These are phyloP conservation scores for Nasonovia ribisnigri DNA, from an alignment of 2,888 invertebrate genomes.

Conservation along the genomic window DNA sequence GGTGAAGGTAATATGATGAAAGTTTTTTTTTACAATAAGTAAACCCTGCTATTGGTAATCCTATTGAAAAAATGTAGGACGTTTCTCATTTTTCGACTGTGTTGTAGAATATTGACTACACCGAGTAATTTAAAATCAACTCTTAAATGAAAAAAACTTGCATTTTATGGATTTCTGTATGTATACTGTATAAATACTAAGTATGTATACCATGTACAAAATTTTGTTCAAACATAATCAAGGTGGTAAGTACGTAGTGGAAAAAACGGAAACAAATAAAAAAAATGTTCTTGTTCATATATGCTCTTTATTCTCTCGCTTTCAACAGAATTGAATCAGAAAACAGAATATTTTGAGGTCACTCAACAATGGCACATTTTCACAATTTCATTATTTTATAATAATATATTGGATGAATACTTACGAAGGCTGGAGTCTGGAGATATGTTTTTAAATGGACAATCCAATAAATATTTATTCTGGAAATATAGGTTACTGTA, in stretches of 20 bases:
- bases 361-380: neutral
- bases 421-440: neutral
- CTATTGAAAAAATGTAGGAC: conserved; percentile 19
- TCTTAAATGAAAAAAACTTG: conserved; percentile 25
- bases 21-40: neutral
- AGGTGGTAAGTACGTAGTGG: neutral
- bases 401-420: neutral
- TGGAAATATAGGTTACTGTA: neutral
- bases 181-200: neutral
- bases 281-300: neutral
- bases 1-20: conserved; percentile 19
- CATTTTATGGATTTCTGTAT: neutral
- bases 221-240: conserved; percentile 36
- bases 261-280: neutral
- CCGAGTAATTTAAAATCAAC: conserved; percentile 20
- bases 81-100: neutral
- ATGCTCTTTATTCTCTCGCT: neutral
- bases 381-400: neutral
- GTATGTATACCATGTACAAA: neutral
- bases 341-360: neutral
- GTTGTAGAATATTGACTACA: neutral
- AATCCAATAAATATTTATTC: neutral
- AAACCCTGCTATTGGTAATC: conserved; percentile 11
- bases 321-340: neutral
- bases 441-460: neutral